Percentiles rank a stretch among this genome's conserved stretches.
These are phyloP conservation scores for Acleris sparsana DNA, from an alignment of 2,888 invertebrate species.

Conservation along the genomic window DNA sequence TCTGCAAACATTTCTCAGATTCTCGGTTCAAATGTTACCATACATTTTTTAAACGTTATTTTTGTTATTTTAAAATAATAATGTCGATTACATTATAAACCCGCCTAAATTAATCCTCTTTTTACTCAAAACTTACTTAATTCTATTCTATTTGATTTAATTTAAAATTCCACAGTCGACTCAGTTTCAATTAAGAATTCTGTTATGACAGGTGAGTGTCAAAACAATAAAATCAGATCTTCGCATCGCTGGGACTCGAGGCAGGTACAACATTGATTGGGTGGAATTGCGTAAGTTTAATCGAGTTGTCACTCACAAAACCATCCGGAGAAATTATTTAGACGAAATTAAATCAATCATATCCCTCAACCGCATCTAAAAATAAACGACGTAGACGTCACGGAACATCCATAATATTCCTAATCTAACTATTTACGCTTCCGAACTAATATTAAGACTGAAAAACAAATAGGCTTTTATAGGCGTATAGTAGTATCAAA, in stretches of 20 bases:
- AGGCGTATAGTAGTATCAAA: neutral
- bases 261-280: slow-evolving; percentile 45
- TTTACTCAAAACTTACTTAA: no score
- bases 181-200: slow-evolving; percentile 47
- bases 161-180: slow-evolving; percentile 29
- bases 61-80: no score
- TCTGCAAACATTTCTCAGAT: no score
- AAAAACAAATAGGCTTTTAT: neutral
- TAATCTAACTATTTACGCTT: neutral
- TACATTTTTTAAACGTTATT: no score
- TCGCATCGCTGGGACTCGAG: slow-evolving; percentile 25
- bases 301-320: slow-evolving; percentile 57
- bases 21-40: no score
- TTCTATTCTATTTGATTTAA: neutral
- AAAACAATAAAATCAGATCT: slow-evolving; percentile 42
- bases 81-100: no score
- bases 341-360: slow-evolving; percentile 36
- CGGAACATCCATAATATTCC: slow-evolving; percentile 15
- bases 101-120: no score
- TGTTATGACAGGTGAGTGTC: slow-evolving; percentile 44
- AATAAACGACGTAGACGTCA: slow-evolving; percentile 18
- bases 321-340: slow-evolving; percentile 37
- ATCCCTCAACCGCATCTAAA: slow-evolving; percentile 8
- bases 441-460: no score
- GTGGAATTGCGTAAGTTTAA: slow-evolving; percentile 52